Conservation (phyloP, 2,113 vertebrate genomes). For the Sardina pilchardus region DNA sequence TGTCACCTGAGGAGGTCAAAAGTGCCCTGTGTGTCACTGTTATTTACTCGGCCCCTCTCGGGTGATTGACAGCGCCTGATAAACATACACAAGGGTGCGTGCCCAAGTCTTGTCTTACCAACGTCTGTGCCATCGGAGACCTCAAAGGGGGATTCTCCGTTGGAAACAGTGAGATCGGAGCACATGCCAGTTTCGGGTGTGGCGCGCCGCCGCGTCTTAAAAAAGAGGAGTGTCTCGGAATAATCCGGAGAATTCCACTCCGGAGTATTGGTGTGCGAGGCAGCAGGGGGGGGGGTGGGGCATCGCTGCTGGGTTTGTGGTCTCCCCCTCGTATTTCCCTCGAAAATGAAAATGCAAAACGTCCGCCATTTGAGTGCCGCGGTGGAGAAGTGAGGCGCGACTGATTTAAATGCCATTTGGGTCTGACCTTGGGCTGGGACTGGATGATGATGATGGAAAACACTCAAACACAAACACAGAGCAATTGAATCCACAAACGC, state of each 20-base stretch:
- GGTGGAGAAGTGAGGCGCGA: neutral
- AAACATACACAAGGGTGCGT: constrained; percentile 1
- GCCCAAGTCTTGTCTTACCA: neutral
- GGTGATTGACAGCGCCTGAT: neutral
- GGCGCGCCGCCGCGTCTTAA: neutral
- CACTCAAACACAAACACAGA: constrained; percentile 3
- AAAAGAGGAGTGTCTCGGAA: neutral
- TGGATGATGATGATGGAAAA: neutral
- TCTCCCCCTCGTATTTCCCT: constrained; percentile 37
- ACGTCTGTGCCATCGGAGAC: neutral
- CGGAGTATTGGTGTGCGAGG: neutral
- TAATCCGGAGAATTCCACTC: neutral
- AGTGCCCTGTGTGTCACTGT: neutral
- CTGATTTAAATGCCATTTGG: constrained; percentile 59
- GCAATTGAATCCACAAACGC: constrained; percentile 3
- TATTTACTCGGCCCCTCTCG: neutral
- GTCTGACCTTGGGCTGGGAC: constrained; percentile 29
- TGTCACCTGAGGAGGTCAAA: constrained; percentile 18
- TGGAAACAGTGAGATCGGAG: neutral
- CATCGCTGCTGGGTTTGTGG: neutral
- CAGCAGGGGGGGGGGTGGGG: neutral
- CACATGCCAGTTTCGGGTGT: neutral
- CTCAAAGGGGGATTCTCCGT: neutral
- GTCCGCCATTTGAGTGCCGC: constrained; percentile 34
- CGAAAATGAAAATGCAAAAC: constrained; percentile 43